Evolutionary conservation across 2,113 vertebrate species (phyloP).

Genomic region (Piliocolobus tephrosceles): DNA sequence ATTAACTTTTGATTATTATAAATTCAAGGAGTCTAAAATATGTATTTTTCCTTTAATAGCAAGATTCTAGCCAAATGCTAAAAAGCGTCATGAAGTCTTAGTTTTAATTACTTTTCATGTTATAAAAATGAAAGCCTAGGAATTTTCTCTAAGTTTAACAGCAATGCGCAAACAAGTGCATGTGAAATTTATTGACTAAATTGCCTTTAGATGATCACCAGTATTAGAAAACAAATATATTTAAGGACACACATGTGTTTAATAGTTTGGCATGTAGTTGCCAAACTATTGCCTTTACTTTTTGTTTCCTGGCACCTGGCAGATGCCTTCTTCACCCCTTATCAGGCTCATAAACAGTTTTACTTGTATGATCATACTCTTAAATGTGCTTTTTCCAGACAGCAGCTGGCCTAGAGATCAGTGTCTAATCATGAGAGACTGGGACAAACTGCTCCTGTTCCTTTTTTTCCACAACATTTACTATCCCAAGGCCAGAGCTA

Average conservation of each 20-base stretch:
- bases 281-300: not conserved
- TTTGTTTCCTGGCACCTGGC: not conserved
- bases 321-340: not conserved
- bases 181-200: not conserved
- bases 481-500: not conserved
- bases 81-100: not conserved
- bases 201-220: not conserved
- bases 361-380: not conserved
- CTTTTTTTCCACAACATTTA: constrained; percentile 25
- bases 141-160: constrained; percentile 1
- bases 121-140: not conserved
- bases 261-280: not conserved
- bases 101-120: constrained; percentile 2
- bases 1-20: not conserved
- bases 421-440: not conserved
- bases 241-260: not conserved
- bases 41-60: constrained; percentile 8
- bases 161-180: not conserved
- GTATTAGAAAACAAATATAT: constrained; percentile 51
- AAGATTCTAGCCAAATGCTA: not conserved
- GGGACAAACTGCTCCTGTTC: not conserved
- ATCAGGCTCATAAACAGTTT: not conserved
- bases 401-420: not conserved
- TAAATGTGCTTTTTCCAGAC: not conserved
- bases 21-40: not conserved